phyloP scores from a whole-genome alignment of 2,888 invertebrate species.

The Lasius platythorax region DNA sequence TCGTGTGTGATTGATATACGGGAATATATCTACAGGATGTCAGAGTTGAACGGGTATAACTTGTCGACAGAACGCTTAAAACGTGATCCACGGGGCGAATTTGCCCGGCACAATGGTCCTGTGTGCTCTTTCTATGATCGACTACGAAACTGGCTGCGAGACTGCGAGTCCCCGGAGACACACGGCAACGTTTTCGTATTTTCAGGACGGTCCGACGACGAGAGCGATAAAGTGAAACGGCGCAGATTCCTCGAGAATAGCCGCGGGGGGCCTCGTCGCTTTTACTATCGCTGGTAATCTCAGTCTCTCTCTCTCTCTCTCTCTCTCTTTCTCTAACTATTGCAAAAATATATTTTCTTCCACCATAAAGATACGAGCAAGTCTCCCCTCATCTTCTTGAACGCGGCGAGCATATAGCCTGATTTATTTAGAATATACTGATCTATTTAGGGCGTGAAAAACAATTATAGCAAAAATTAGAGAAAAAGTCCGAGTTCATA shows the following conservation, averaged over 20 bases:
- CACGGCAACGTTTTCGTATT: slow-evolving; percentile 68
- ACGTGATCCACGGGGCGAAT: slow-evolving; percentile 53
- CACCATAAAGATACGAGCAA: slow-evolving; percentile 46
- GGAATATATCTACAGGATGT: neutral
- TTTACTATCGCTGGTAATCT: slow-evolving; percentile 63
- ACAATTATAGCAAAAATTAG: slow-evolving; percentile 39
- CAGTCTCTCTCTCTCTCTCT: slow-evolving; percentile 13
- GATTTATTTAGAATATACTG: slow-evolving; percentile 39
- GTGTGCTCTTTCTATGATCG: slow-evolving; percentile 43
- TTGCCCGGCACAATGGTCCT: slow-evolving; percentile 24
- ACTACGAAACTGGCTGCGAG: slow-evolving; percentile 51
- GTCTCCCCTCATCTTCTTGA: slow-evolving; percentile 5
- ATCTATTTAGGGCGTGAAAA: slow-evolving; percentile 42
- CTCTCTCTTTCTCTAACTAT: neutral
- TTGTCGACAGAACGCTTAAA: slow-evolving; percentile 37
- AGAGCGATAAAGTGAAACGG: slow-evolving; percentile 74
- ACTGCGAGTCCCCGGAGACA: slow-evolving; percentile 60
- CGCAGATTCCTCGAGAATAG: slow-evolving; percentile 68
- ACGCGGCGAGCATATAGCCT: slow-evolving; percentile 1
- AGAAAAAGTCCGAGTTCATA: neutral
- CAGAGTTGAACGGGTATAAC: neutral
- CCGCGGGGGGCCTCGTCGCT: slow-evolving; percentile 59
- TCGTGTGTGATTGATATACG: slow-evolving; percentile 1
- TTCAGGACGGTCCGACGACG: slow-evolving; percentile 69
- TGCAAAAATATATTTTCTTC: slow-evolving; percentile 72